A percentile compares a stretch with the other conserved stretches of the same genome.
Conservation (phyloP, 2,888 invertebrate species). For the Bursaphelenchus okinawaensis region DNA sequence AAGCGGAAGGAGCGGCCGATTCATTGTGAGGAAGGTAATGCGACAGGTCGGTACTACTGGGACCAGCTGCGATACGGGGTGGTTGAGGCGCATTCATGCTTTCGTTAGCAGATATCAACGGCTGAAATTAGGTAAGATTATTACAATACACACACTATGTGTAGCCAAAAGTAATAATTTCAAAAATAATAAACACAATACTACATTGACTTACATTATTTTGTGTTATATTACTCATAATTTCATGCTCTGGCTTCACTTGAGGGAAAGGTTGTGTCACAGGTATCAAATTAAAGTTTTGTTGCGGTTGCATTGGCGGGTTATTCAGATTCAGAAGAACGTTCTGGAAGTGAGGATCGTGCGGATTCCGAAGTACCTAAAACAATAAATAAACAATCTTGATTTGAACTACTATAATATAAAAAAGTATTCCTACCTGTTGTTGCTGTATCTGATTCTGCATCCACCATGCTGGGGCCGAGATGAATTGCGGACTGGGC, state of each 20-base stretch:
- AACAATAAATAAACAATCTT: not conserved
- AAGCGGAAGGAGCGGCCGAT: slow-evolving; percentile 18
- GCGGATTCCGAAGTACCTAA: not conserved
- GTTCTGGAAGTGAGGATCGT: not conserved
- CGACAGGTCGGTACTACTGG: slow-evolving; percentile 7
- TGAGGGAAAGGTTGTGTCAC: slow-evolving; percentile 3
- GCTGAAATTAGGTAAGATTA: not conserved
- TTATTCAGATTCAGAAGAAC: not conserved
- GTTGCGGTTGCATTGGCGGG: slow-evolving; percentile 10
- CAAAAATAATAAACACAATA: no score
- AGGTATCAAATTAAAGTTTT: slow-evolving; percentile 10
- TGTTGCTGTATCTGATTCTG: slow-evolving; percentile 1
- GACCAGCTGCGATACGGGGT: slow-evolving; percentile 1
- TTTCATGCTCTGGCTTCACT: not conserved
- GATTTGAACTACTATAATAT: no score
- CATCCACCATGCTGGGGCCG: slow-evolving; percentile 13
- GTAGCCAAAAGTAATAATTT: no score
- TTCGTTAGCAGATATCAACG: not conserved
- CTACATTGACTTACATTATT: not conserved
- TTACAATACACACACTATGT: no score
- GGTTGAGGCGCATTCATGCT: not conserved
- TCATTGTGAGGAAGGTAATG: slow-evolving; percentile 13
- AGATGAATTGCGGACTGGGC: slow-evolving; percentile 2
- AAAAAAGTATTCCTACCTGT: not conserved
- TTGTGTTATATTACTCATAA: not conserved